A percentile compares a stretch with the other conserved stretches of the same genome.
Conservation (phyloP, 2,113 vertebrate genomes). For the Macrotis lagotis region DNA sequence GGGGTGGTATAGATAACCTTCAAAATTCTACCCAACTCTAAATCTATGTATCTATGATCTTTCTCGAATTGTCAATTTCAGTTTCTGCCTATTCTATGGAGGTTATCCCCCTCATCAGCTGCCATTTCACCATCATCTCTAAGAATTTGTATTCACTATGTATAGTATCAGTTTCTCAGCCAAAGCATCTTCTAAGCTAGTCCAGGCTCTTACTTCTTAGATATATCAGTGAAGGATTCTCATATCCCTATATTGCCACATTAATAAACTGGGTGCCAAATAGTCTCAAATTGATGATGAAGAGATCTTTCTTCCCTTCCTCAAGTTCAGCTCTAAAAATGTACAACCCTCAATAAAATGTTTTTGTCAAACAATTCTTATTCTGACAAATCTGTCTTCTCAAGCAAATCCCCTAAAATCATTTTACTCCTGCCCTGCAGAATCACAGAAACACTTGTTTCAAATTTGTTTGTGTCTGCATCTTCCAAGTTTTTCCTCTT, state of each 20-base stretch:
- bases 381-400: slow-evolving; percentile 69
- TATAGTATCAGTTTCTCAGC: slow-evolving; percentile 37
- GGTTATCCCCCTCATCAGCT: slow-evolving; percentile 58
- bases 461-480: slow-evolving; percentile 70
- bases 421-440: slow-evolving; percentile 26
- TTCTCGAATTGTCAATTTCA: slow-evolving; percentile 46
- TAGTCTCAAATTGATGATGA: slow-evolving; percentile 54
- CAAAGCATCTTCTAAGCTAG: slow-evolving; percentile 43
- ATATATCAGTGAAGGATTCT: not conserved
- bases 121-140: slow-evolving; percentile 31
- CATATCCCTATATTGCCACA: not conserved
- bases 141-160: slow-evolving; percentile 30
- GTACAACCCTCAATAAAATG: not conserved
- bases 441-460: slow-evolving; percentile 76
- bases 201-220: slow-evolving; percentile 22
- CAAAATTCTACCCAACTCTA: not conserved
- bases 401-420: slow-evolving; percentile 57
- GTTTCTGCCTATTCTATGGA: not conserved
- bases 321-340: slow-evolving; percentile 40
- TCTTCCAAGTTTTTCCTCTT: slow-evolving; percentile 73
- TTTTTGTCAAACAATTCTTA: slow-evolving; percentile 56
- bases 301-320: slow-evolving; percentile 40
- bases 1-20: not conserved
- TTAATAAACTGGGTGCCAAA: not conserved
- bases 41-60: not conserved